Evolutionary conservation across 2,888 invertebrate genomes (phyloP).

Genomic region (Cryptus armator): DNA sequence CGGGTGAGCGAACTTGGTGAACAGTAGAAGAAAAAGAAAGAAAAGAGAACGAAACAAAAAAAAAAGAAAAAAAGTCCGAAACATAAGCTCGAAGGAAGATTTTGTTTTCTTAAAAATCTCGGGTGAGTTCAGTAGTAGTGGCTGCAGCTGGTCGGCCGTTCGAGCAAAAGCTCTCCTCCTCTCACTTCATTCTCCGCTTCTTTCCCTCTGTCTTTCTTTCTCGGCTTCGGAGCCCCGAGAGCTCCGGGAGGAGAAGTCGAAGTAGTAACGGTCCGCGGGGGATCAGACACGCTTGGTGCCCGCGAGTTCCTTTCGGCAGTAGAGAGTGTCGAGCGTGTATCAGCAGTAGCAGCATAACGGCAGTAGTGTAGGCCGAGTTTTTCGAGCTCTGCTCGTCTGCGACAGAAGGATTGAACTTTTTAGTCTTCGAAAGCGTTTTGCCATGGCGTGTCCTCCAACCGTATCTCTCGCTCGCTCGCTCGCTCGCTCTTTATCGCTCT

Average conservation of each 20-base stretch:
- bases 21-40: slow-evolving; percentile 2
- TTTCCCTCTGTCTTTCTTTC: neutral
- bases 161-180: slow-evolving; percentile 19
- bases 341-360: no score
- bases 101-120: slow-evolving; percentile 35
- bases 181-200: neutral
- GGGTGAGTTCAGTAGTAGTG: slow-evolving; percentile 46
- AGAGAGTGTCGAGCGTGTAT: neutral
- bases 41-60: slow-evolving; percentile 19
- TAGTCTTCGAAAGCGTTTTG: neutral
- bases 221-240: neutral
- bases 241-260: slow-evolving; percentile 23
- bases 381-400: neutral
- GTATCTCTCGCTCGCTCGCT: slow-evolving; percentile 11
- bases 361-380: neutral
- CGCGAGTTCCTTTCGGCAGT: neutral
- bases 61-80: slow-evolving; percentile 14
- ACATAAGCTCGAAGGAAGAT: slow-evolving; percentile 34
- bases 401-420: neutral
- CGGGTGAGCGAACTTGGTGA: slow-evolving; percentile 49
- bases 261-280: slow-evolving; percentile 17
- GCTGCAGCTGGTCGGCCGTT: slow-evolving; percentile 48
- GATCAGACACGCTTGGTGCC: slow-evolving; percentile 25
- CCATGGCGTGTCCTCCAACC: neutral
- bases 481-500: slow-evolving; percentile 25